These are phyloP conservation scores for Morpho achilles DNA, from an alignment of 2,888 invertebrate species.

Conservation along the genomic window DNA sequence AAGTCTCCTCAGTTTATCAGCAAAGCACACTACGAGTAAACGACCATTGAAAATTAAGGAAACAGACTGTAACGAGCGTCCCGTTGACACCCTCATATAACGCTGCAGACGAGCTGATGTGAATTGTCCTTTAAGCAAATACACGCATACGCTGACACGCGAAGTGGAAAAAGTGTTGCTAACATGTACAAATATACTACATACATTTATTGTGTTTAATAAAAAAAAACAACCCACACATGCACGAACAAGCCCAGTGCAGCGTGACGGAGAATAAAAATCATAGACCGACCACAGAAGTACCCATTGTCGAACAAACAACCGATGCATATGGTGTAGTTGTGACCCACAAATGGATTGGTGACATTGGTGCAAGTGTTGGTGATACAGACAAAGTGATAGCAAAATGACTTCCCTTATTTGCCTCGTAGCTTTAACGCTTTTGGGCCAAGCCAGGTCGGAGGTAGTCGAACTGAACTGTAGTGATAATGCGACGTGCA, in stretches of 20 bases:
- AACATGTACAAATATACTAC: constrained; percentile 42
- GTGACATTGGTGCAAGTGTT: constrained; percentile 50
- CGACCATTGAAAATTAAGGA: no score
- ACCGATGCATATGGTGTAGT: constrained; percentile 61
- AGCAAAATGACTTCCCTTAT: constrained; percentile 62
- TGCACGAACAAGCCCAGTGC: constrained; percentile 47
- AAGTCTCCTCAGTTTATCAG: no score
- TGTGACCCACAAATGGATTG: constrained; percentile 75
- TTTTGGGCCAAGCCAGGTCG: constrained; percentile 51
- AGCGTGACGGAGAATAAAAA: constrained; percentile 75
- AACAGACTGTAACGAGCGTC: no score
- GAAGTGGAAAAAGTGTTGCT: constrained; percentile 61
- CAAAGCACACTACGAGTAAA: no score
- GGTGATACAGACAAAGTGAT: constrained; percentile 37
- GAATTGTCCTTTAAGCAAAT: constrained; percentile 50
- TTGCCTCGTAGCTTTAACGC: constrained; percentile 53
- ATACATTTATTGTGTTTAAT: constrained; percentile 26
- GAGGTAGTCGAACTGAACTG: constrained; percentile 66
- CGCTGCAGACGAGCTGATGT: constrained; percentile 20
- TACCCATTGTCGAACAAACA: constrained; percentile 67
- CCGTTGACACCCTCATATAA: no score
- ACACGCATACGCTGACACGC: constrained; percentile 39
- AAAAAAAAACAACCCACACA: constrained; percentile 56
- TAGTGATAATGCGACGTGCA: constrained; percentile 81
- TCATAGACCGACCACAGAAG: constrained; percentile 56